These are phyloP conservation scores for Latheticus oryzae DNA, from an alignment of 2,888 invertebrate species.

Conservation along the genomic window DNA sequence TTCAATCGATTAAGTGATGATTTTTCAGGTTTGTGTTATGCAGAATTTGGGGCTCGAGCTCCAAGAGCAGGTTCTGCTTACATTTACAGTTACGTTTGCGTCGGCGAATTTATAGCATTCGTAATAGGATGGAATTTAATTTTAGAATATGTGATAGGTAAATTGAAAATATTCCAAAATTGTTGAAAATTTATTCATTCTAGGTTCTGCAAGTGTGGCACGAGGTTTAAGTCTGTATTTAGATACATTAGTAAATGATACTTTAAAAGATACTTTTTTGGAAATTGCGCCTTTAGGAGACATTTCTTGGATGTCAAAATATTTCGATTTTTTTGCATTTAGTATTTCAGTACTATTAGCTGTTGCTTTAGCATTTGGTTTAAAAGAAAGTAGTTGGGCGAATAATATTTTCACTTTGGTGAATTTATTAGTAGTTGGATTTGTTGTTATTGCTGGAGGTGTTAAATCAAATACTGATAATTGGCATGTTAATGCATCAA, in stretches of 20 bases:
- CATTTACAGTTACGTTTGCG: slow-evolving; percentile 92
- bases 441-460: slow-evolving; percentile 84
- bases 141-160: slow-evolving; percentile 87
- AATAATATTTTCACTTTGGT: slow-evolving; percentile 89
- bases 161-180: too few relatives aligned
- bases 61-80: slow-evolving; percentile 93
- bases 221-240: slow-evolving; percentile 82
- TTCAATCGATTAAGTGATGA: too few relatives aligned
- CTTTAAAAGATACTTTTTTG: slow-evolving; percentile 73
- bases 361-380: slow-evolving; percentile 82
- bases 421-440: slow-evolving; percentile 84
- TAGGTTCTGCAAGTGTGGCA: slow-evolving; percentile 85
- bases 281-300: slow-evolving; percentile 73
- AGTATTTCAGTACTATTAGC: slow-evolving; percentile 77
- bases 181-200: too few relatives aligned
- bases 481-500: slow-evolving; percentile 62
- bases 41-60: slow-evolving; percentile 90
- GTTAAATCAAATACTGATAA: slow-evolving; percentile 70
- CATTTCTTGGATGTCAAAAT: slow-evolving; percentile 73
- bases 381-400: slow-evolving; percentile 86
- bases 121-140: slow-evolving; percentile 95
- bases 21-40: slow-evolving; percentile 84
- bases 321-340: slow-evolving; percentile 84
- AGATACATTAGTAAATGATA: slow-evolving; percentile 75
- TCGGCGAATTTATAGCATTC: slow-evolving; percentile 92